Conservation (phyloP, 2,113 vertebrate species). For the Pterocles burchelli region DNA sequence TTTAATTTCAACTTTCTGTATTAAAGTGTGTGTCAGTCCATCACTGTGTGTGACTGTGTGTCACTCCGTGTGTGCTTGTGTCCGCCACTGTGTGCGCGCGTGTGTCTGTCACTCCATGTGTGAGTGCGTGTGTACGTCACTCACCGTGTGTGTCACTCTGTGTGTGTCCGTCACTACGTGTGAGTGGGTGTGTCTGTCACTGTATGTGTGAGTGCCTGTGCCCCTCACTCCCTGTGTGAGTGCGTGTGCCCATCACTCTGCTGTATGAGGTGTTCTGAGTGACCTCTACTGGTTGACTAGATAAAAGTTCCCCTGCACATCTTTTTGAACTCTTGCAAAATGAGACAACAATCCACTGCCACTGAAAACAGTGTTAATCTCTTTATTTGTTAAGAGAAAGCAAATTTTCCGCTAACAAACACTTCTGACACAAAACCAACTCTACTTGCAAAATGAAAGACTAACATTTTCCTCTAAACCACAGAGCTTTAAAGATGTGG, state of each 20-base stretch:
- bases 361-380: not conserved
- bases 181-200: too few species aligned
- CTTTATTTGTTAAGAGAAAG: not conserved
- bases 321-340: not conserved
- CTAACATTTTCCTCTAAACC: not conserved
- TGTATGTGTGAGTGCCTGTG: too few species aligned
- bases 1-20: not conserved
- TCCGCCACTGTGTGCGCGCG: too few species aligned
- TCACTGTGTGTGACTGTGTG: too few species aligned
- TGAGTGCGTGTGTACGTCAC: too few species aligned
- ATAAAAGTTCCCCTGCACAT: not conserved
- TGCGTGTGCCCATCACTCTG: too few species aligned
- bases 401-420: not conserved
- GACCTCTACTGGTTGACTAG: conserved; percentile 38
- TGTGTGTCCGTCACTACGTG: too few species aligned
- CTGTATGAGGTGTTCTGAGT: not conserved
- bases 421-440: not conserved
- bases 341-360: not conserved
- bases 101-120: too few species aligned
- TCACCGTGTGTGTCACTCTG: too few species aligned
- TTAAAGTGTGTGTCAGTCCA: not conserved
- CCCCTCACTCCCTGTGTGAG: too few species aligned
- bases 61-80: too few species aligned
- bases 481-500: not conserved
- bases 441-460: not conserved